A percentile compares a stretch with the other conserved stretches of the same genome.
Evolutionary conservation across 2,113 vertebrate species (phyloP).

Genomic region (Talpa occidentalis): DNA sequence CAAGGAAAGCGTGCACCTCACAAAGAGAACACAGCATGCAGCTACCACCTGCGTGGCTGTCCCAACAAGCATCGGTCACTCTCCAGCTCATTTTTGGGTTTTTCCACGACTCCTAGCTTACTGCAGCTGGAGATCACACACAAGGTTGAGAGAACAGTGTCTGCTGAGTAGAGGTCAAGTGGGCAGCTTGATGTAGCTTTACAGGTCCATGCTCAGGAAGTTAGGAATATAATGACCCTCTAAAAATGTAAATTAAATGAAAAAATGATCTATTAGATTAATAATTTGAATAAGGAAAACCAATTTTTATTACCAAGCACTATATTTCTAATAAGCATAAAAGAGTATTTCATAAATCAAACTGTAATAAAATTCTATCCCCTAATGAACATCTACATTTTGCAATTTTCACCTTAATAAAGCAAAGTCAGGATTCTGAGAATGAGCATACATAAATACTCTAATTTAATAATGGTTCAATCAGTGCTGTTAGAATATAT

Average conservation of each 20-base stretch:
- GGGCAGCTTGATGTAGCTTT: no score
- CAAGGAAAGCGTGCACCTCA: no score
- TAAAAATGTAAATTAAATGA: not conserved
- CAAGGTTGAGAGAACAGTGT: no score
- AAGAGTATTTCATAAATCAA: constrained; percentile 22
- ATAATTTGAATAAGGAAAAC: not conserved
- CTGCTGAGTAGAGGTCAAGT: no score
- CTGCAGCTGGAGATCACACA: no score
- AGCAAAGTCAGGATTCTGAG: not conserved
- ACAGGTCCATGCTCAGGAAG: not conserved
- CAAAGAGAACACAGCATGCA: no score
- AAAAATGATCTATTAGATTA: not conserved
- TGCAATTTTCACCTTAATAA: not conserved
- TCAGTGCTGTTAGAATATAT: not conserved
- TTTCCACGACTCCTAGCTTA: no score
- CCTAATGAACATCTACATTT: not conserved
- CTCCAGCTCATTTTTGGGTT: no score
- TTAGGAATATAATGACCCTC: not conserved
- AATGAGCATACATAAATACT: not conserved
- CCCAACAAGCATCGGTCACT: no score
- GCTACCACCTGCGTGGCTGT: no score
- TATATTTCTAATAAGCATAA: not conserved
- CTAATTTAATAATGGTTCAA: not conserved
- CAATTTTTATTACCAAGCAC: not conserved
- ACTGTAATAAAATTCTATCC: not conserved